Conservation (phyloP, 2,888 invertebrate species). For the Acanthosoma haemorrhoidale region DNA sequence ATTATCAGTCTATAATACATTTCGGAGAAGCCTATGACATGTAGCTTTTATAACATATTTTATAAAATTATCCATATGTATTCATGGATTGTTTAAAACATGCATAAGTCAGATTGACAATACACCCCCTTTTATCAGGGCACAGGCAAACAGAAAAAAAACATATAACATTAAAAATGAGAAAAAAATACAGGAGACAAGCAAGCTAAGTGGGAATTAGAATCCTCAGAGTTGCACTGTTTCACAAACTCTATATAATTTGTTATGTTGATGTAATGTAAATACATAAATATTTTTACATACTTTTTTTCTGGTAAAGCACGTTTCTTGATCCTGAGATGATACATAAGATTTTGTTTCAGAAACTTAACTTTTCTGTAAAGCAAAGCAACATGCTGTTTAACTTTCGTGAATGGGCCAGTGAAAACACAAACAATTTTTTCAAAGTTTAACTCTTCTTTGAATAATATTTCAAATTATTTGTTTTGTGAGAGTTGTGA, state of each 20-base stretch:
- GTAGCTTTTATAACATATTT: background rate
- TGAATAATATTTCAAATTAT: background rate
- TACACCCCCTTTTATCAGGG: slow-evolving; percentile 19
- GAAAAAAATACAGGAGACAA: slow-evolving; percentile 37
- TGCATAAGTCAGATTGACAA: slow-evolving; percentile 28
- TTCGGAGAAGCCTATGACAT: slow-evolving; percentile 6
- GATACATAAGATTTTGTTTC: background rate
- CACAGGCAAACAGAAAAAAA: slow-evolving; percentile 27
- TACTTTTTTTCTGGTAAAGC: background rate
- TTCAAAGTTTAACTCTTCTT: background rate
- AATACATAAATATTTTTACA: background rate
- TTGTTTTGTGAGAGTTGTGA: slow-evolving; percentile 13
- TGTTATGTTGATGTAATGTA: background rate
- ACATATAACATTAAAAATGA: slow-evolving; percentile 30
- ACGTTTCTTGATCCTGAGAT: background rate
- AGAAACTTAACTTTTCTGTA: background rate
- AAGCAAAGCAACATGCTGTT: slow-evolving; percentile 24
- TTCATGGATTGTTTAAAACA: slow-evolving; percentile 18
- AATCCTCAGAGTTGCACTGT: slow-evolving; percentile 6
- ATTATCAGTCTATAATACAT: background rate
- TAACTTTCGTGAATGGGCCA: background rate
- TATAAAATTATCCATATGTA: slow-evolving; percentile 18
- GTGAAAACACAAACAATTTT: background rate
- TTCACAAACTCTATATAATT: slow-evolving; percentile 19
- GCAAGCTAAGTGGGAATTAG: slow-evolving; percentile 35